These are phyloP conservation scores for Bursaphelenchus okinawaensis DNA, from an alignment of 2,888 invertebrate genomes.

Conservation along the genomic window DNA sequence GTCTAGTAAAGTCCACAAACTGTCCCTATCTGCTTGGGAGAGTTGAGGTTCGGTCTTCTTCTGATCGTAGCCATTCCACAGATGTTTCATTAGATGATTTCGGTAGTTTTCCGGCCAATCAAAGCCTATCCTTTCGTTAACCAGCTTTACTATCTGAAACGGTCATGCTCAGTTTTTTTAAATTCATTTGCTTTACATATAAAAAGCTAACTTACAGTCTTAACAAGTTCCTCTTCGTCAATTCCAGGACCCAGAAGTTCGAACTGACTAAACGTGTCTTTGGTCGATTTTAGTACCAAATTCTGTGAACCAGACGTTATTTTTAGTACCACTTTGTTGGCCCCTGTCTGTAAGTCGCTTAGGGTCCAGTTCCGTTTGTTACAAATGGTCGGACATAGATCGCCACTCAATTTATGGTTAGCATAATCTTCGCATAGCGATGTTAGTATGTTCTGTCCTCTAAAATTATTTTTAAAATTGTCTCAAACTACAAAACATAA, in stretches of 20 bases:
- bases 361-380: slow-evolving; percentile 41
- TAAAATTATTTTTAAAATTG: slow-evolving; percentile 20
- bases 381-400: slow-evolving; percentile 52
- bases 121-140: slow-evolving; percentile 47
- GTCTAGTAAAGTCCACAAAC: slow-evolving; percentile 52
- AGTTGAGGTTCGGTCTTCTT: slow-evolving; percentile 31
- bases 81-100: slow-evolving; percentile 44
- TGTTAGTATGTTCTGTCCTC: slow-evolving; percentile 42
- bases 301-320: slow-evolving; percentile 48
- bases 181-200: background rate
- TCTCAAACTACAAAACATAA: slow-evolving; percentile 2
- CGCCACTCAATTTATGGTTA: slow-evolving; percentile 39
- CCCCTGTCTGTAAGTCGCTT: slow-evolving; percentile 46
- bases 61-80: slow-evolving; percentile 45
- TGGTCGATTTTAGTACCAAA: slow-evolving; percentile 47
- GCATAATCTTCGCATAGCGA: slow-evolving; percentile 42
- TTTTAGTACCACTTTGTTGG: slow-evolving; percentile 42
- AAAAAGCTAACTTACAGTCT: slow-evolving; percentile 29
- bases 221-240: slow-evolving; percentile 40
- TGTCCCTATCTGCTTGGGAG: slow-evolving; percentile 41
- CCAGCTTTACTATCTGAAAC: slow-evolving; percentile 45
- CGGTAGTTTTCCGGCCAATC: slow-evolving; percentile 51
- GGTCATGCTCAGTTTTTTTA: too few relatives aligned
- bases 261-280: slow-evolving; percentile 38
- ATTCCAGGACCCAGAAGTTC: slow-evolving; percentile 31